Percentiles rank a stretch among this genome's conserved stretches.
phyloP scores from a whole-genome alignment of 2,888 invertebrate genomes.

The Augiades crinisus region DNA sequence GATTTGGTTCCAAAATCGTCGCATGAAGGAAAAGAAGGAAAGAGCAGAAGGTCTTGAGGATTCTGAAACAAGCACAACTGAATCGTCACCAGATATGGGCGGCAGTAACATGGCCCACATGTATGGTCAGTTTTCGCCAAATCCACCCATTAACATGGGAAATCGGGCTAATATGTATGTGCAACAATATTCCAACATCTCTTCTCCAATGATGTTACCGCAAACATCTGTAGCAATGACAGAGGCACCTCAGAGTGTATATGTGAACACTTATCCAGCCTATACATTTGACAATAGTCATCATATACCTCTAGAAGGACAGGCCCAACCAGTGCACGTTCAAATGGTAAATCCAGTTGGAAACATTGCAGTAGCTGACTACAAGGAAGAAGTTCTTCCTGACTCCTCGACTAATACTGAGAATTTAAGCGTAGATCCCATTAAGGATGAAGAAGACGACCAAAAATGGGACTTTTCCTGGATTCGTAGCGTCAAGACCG shows the following conservation, averaged over 20 bases:
- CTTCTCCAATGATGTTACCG: slow-evolving; percentile 34
- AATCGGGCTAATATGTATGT: slow-evolving; percentile 40
- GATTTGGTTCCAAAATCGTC: slow-evolving; percentile 92
- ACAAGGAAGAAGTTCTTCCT: slow-evolving; percentile 24
- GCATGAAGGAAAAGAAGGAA: slow-evolving; percentile 88
- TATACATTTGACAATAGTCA: slow-evolving; percentile 35
- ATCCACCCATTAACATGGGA: slow-evolving; percentile 30
- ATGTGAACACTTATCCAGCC: slow-evolving; percentile 35
- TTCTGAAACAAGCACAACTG: slow-evolving; percentile 47
- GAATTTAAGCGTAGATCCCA: slow-evolving; percentile 28
- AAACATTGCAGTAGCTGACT: slow-evolving; percentile 9
- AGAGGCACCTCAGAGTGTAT: slow-evolving; percentile 30
- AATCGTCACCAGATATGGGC: slow-evolving; percentile 43
- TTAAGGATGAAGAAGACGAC: slow-evolving; percentile 35
- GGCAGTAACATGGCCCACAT: slow-evolving; percentile 34
- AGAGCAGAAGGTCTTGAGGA: slow-evolving; percentile 53
- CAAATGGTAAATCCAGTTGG: slow-evolving; percentile 35
- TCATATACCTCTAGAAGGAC: slow-evolving; percentile 30
- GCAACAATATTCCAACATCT: slow-evolving; percentile 41
- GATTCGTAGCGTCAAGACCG: slow-evolving; percentile 49
- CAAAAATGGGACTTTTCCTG: slow-evolving; percentile 58
- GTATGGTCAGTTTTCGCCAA: slow-evolving; percentile 30
- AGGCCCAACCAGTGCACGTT: slow-evolving; percentile 39
- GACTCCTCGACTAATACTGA: slow-evolving; percentile 32
- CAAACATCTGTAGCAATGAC: slow-evolving; percentile 28